Evolutionary conservation across 2,113 vertebrate genomes (phyloP).

Genomic region (Amblyopsis rosae): DNA sequence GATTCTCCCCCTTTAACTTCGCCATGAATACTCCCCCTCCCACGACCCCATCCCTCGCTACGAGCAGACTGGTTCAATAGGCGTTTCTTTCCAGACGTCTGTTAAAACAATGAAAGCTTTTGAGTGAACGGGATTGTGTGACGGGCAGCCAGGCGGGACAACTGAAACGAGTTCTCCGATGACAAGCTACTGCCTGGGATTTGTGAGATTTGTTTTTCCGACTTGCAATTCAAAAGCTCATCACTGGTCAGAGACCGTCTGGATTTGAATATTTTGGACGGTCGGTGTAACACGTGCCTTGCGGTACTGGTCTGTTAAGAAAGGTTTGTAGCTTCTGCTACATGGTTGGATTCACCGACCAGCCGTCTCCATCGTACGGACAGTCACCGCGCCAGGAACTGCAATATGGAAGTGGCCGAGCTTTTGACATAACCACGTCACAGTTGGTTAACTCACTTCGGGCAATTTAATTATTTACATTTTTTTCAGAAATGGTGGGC

Average conservation of each 20-base stretch:
- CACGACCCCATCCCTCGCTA: slow-evolving; percentile 64
- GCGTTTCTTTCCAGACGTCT: slow-evolving; percentile 55
- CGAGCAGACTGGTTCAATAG: slow-evolving; percentile 34
- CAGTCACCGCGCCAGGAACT: too few relatives aligned
- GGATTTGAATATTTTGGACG: neutral
- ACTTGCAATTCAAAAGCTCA: neutral
- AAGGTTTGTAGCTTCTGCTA: too few relatives aligned
- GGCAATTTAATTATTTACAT: slow-evolving; percentile 19
- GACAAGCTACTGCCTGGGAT: neutral
- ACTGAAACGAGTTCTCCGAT: neutral
- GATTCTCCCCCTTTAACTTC: slow-evolving; percentile 32
- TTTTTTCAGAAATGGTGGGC: slow-evolving; percentile 78
- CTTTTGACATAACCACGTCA: neutral
- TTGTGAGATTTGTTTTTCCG: neutral
- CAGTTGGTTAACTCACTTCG: slow-evolving; percentile 23
- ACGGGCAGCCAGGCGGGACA: slow-evolving; percentile 24
- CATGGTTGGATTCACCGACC: too few relatives aligned
- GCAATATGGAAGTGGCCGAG: neutral
- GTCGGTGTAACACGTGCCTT: neutral
- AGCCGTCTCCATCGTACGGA: too few relatives aligned
- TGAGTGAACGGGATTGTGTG: slow-evolving; percentile 51
- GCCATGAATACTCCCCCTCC: slow-evolving; percentile 8
- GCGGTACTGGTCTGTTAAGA: too few relatives aligned
- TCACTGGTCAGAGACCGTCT: neutral
- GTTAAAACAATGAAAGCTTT: slow-evolving; percentile 49